Base-by-base conservation (phyloP, 2,797 vertebrate species). In the Paramormyrops hopkinsi region DNA sequence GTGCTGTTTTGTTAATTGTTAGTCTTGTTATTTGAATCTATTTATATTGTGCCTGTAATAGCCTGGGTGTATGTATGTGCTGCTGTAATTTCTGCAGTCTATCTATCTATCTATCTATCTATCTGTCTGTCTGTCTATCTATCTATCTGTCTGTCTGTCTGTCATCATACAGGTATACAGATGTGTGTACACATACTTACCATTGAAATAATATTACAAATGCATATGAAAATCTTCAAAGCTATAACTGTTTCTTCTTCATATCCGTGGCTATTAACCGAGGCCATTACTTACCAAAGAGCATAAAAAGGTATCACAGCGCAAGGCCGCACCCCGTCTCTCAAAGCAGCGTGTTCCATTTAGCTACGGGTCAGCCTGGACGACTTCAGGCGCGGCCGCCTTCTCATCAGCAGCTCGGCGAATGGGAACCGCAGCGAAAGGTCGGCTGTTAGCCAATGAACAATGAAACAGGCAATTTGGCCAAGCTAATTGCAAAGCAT, bases 281-380 rank as follows among this genome's bases (percentile, higher is more conserved):
- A 76, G 69, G 29, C 69, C 33, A 19, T 76, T 37, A 76, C 14
- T 76, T 19, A 7, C 7, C 69, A 19, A 82, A 82, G 76, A 19
- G 76, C 76, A 46, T 46, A 82, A 19, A 46, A 37, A 89, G 17
- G 33, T 56, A 54, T 53, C 33, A 90, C 90, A 90, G 92, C 91
- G 89, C 91, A 94, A 94, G 92, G 92, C 91, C 90, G 89, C 90
- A 82, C 90, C 88, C 73, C n/a, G 2, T 90, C 92, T 89, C 92
- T 89, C 92, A 69, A 91, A 92, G 90, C 90, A 92, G 92, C 91
- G 90, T 69, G 37, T 88, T 82, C 37, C 92, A 41, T 92, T 91
- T 37, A 48, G n/a, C 14, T 54, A 41, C 79, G 53, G 79, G 1
- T 56, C 48, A 59, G 6, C 91, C 73, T 89, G 92, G 91, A 86